Percentiles rank a stretch among this genome's conserved stretches.
Evolutionary conservation across 2,797 vertebrate species (phyloP).

Genomic region (Podarcis lilfordi): DNA sequence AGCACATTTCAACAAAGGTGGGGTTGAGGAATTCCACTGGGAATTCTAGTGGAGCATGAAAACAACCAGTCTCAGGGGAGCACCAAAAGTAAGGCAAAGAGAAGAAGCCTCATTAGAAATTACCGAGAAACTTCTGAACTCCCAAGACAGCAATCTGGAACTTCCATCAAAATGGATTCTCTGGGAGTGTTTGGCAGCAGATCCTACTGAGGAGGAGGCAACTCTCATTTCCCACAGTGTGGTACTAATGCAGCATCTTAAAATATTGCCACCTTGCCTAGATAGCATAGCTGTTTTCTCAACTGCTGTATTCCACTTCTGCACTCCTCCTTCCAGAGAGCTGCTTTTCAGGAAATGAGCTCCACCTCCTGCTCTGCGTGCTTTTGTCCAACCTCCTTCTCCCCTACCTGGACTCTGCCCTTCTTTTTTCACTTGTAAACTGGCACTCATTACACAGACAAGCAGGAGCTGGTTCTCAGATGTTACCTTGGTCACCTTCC

Average conservation of each 20-base stretch:
- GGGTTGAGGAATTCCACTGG: neutral
- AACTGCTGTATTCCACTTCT: neutral
- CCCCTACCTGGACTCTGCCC: neutral
- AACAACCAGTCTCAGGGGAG: neutral
- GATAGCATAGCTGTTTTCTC: neutral
- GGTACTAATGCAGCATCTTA: neutral
- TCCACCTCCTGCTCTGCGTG: neutral
- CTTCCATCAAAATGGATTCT: neutral
- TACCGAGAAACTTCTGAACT: neutral
- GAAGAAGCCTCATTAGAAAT: neutral
- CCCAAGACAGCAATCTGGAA: neutral
- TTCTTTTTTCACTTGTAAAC: neutral
- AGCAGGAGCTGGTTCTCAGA: neutral
- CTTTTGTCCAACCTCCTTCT: neutral
- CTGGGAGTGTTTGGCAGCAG: neutral
- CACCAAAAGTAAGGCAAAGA: neutral
- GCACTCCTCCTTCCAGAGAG: neutral
- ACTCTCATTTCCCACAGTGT: neutral
- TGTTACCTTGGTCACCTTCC: neutral
- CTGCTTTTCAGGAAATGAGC: no score
- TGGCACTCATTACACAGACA: neutral
- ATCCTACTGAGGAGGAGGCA: neutral
- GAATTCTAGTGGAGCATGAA: neutral
- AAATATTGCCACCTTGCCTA: neutral
- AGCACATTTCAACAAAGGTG: neutral